A percentile compares a stretch with the other conserved stretches of the same genome.
Conservation (phyloP, 2,797 vertebrate species). For the Acanthis flammea region DNA sequence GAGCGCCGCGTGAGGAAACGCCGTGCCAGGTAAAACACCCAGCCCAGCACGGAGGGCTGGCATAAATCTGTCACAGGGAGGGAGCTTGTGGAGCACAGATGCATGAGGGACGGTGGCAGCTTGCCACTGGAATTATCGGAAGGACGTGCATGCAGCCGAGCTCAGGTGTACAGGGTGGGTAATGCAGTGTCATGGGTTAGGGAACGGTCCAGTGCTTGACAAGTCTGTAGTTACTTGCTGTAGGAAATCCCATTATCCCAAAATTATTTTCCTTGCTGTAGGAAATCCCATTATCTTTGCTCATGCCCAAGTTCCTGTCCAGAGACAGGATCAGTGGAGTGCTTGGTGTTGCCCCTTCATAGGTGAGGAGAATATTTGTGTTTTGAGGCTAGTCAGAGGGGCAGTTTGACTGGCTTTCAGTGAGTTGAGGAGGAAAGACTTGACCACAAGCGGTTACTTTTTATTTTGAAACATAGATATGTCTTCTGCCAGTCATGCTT, state of each 20-base stretch:
- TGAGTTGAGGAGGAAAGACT: neutral
- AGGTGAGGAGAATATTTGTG: neutral
- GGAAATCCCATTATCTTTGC: neutral
- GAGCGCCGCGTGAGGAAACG: slow-evolving; percentile 92
- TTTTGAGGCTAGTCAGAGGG: neutral
- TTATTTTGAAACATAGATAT: neutral
- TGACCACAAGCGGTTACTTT: neutral
- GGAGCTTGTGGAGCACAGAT: neutral
- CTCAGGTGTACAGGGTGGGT: neutral
- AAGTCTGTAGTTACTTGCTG: neutral
- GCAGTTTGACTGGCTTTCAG: neutral
- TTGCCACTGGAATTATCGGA: neutral
- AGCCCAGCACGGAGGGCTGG: neutral
- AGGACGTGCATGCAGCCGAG: neutral
- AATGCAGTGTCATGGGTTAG: neutral
- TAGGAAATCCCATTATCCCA: neutral
- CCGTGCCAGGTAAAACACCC: slow-evolving; percentile 81
- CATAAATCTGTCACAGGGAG: neutral
- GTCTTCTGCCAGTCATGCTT: neutral
- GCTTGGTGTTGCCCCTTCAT: neutral
- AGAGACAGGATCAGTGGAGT: neutral
- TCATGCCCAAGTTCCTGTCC: neutral
- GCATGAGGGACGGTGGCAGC: neutral
- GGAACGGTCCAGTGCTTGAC: neutral
- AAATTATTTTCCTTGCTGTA: neutral